These are phyloP conservation scores for Graphium colonna DNA, from an alignment of 2,888 invertebrate species.

Conservation along the genomic window DNA sequence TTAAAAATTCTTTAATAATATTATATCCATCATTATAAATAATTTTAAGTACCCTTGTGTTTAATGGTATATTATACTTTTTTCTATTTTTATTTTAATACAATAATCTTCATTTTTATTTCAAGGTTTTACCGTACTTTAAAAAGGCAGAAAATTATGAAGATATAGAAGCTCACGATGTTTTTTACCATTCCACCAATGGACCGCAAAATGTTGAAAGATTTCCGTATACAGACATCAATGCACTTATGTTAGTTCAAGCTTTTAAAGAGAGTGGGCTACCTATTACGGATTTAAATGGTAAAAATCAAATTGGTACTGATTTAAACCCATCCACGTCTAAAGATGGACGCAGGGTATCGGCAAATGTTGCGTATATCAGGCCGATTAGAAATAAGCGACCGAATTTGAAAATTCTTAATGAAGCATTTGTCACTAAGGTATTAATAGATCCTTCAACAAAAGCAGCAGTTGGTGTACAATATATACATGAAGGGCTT, in stretches of 20 bases:
- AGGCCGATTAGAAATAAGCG: slow-evolving; percentile 79
- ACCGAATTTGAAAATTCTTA: slow-evolving; percentile 73
- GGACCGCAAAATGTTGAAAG: slow-evolving; percentile 84
- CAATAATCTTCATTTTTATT: no score
- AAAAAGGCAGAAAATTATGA: slow-evolving; percentile 83
- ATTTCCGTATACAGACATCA: slow-evolving; percentile 81
- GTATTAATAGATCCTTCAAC: slow-evolving; percentile 80
- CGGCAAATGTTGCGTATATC: slow-evolving; percentile 84
- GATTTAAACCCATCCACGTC: slow-evolving; percentile 83
- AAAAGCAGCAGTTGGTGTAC: slow-evolving; percentile 67
- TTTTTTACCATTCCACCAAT: slow-evolving; percentile 78
- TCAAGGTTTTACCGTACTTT: slow-evolving; percentile 84
- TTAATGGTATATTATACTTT: no score
- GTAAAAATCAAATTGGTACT: slow-evolving; percentile 79
- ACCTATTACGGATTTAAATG: slow-evolving; percentile 79
- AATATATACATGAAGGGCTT: slow-evolving; percentile 61
- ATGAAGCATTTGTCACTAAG: slow-evolving; percentile 75
- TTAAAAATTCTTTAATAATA: no score
- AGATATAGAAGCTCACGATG: slow-evolving; percentile 74
- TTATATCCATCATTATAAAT: no score
- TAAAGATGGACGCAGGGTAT: slow-evolving; percentile 79
- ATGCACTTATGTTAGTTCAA: slow-evolving; percentile 76
- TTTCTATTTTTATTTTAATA: no score
- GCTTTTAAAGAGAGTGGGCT: slow-evolving; percentile 83
- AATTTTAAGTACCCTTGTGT: no score